Evolutionary conservation across 37 sponge, comb jelly and placozoan species (phyloP), one percentile per base, ranked within the genome.

Genomic region (Bolinopsis microptera): DNA sequence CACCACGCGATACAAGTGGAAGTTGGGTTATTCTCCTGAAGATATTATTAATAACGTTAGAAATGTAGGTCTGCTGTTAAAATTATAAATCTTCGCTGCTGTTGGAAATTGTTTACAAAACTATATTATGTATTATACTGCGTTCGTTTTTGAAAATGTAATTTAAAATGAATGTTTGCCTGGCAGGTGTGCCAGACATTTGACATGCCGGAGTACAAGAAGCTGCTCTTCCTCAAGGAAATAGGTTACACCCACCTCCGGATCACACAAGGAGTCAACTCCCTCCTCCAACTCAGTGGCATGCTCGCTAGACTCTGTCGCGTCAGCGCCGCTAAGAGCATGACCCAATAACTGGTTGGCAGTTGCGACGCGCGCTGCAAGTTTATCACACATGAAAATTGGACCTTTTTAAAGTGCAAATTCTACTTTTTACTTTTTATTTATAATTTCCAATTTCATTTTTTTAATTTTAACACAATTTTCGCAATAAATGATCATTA

Each of bases 11-110:
- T n/a, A n/a, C n/a, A n/a, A n/a, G n/a, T n/a, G n/a, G n/a, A n/a
- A n/a, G n/a, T n/a, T 98, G 82, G 99, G 99, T 18, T 99, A 99
- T 88, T 96, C 99, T 37, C 69, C 97, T 8, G 95, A 96, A 72
- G 99, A 99, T 92, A 97, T 99, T 80, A 96, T 99, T 76, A 96
- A 96, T 3, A 99, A 95, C 67, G 95, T 97, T 28, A 38, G 90
- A 40, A 86, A 86, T 40, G 90, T 86, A 48, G 61, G 5, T 48
- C 61, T 48, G 61, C 61, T 48, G 61, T 18, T 48, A 48, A 82
- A 35, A 32, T 36, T 31, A 21, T 18, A 32, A 36, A 32, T 36
- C 83, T 35, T 48, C 61, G 61, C 61, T 48, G 61, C 61, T 24
- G 3, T 3, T 72, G 75, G 3, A 72, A 72, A 8, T n/a, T 72